phyloP scores from a whole-genome alignment of 2,888 invertebrate genomes.

The Nomada flava region DNA sequence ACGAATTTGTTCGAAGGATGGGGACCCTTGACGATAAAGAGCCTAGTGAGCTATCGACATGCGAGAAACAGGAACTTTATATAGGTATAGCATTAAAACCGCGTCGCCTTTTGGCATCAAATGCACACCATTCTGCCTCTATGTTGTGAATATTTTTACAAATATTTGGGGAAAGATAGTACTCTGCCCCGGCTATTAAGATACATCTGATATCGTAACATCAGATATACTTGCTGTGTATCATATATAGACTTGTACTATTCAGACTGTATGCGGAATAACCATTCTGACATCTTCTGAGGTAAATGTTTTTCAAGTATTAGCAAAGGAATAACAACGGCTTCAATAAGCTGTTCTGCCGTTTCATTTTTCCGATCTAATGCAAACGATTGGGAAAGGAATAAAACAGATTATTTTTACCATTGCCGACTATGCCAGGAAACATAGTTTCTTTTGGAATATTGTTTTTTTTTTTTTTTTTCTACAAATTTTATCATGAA shows the following conservation, averaged over 20 bases:
- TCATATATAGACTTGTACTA: slow-evolving; percentile 58
- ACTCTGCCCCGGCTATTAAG: slow-evolving; percentile 52
- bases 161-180: slow-evolving; percentile 48
- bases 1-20: slow-evolving; percentile 61
- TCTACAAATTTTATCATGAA: slow-evolving; percentile 40
- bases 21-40: slow-evolving; percentile 70
- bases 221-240: slow-evolving; percentile 66
- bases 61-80: slow-evolving; percentile 65
- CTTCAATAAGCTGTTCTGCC: slow-evolving; percentile 23
- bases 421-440: slow-evolving; percentile 23
- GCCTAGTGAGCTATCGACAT: slow-evolving; percentile 69
- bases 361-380: slow-evolving; percentile 26
- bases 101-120: slow-evolving; percentile 71
- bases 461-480: slow-evolving; percentile 20
- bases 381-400: slow-evolving; percentile 10
- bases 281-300: slow-evolving; percentile 45
- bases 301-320: slow-evolving; percentile 52
- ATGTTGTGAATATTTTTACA: slow-evolving; percentile 67
- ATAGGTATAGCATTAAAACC: slow-evolving; percentile 66
- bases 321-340: slow-evolving; percentile 40
- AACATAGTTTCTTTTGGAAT: slow-evolving; percentile 34
- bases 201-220: slow-evolving; percentile 52
- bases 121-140: slow-evolving; percentile 66
- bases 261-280: slow-evolving; percentile 56
- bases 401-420: slow-evolving; percentile 32